Base-by-base conservation (phyloP, 2,888 invertebrate species). In the Hirudinaria manillensis region DNA sequence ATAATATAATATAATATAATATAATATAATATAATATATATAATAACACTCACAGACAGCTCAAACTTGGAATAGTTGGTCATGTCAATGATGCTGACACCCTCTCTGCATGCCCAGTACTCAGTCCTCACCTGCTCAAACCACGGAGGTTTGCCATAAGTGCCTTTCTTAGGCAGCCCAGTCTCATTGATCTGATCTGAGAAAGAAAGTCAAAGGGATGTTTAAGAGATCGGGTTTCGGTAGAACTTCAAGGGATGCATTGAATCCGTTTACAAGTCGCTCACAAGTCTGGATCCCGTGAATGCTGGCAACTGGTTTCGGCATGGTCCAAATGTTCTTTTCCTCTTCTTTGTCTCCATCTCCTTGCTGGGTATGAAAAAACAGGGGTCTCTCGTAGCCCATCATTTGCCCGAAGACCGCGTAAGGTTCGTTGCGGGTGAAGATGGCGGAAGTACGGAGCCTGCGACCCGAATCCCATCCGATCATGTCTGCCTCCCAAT, bases 41-140 rank as follows among this genome's bases (percentile, higher is more conserved):
- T 27, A 65, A 65, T 65, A 27, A 65, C 10, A 68, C 68, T 34
- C n/a, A 68, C 68, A 32, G n/a, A 68, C 4, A 98, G 86, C 86
- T 97, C 97, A 78, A 94, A 90, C 87, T 98, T 98, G 19, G 96
- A 93, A 85, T 97, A 98, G 0, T 95, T 95, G 1, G 96, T 95
- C 87, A 98, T 98, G 86, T 98, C 98, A 74, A 95, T 91, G 1
- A 98, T 87, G 24, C 95, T 95, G 75, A 97, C 91, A 2, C 91
- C 89, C 86, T 97, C 96, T 74, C 97, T 88, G 82, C 97, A 97
- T 0, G 94, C 93, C 83, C 91, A 91, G 85, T 98, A 98, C 85
- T 98, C 98, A 0, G 78, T 74, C 66, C 77, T 77, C 24, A 80
- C 80, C 24, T 78, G 75, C 45, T 80, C 78, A 73, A 80, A 80